Conservation (phyloP, 2,888 invertebrate species). For the Chydorus sphaericus region DNA sequence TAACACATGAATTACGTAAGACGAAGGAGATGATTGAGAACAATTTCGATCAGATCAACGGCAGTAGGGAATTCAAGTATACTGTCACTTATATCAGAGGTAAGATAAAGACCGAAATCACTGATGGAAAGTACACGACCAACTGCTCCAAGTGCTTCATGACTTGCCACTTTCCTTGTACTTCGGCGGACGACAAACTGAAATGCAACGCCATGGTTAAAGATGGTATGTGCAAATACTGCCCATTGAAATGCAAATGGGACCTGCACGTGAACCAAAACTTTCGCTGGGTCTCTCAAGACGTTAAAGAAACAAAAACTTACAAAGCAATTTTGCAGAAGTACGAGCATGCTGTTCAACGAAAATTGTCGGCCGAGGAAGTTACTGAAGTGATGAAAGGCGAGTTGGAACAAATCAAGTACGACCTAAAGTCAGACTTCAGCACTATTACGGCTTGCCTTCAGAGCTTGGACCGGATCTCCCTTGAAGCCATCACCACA, state of each 20-base stretch:
- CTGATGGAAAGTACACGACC: constrained; percentile 18
- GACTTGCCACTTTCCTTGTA: constrained; percentile 22
- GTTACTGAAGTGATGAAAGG: constrained; percentile 14
- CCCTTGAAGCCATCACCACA: constrained; percentile 20
- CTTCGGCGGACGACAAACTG: constrained; percentile 17
- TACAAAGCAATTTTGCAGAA: constrained; percentile 18
- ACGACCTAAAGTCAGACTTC: constrained; percentile 14
- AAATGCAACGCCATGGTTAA: constrained; percentile 19
- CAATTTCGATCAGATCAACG: constrained; percentile 15
- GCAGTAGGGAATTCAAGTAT: constrained; percentile 19
- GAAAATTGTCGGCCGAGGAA: constrained; percentile 14
- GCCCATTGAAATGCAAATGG: constrained; percentile 17
- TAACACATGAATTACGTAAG: constrained; percentile 13
- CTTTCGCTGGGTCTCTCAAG: constrained; percentile 11
- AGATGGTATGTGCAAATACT: constrained; percentile 13
- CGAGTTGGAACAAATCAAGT: constrained; percentile 16
- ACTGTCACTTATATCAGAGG: constrained; percentile 17
- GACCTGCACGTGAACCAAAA: constrained; percentile 16
- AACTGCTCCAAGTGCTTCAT: constrained; percentile 21
- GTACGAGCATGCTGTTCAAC: constrained; percentile 18
- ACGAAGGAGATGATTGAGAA: constrained; percentile 18
- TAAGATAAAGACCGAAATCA: constrained; percentile 10
- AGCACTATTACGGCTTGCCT: constrained; percentile 7
- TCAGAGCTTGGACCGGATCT: constrained; percentile 19
- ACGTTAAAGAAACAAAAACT: constrained; percentile 17